Base-by-base conservation (phyloP, 1,140 invertebrate genomes). In the Maconellicoccus hirsutus region DNA sequence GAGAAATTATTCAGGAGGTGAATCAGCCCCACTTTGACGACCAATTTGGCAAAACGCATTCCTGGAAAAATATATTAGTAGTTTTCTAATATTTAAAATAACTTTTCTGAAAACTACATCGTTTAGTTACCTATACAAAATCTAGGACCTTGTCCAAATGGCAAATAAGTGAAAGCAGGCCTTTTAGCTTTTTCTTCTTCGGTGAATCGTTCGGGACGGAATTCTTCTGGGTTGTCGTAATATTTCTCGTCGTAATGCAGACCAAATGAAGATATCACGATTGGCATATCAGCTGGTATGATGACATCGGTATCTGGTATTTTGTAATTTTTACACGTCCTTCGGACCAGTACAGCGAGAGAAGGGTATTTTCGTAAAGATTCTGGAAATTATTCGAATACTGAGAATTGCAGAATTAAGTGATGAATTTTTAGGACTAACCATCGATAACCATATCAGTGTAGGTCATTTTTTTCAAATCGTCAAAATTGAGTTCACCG, bases 121-220 rank as follows among this genome's bases (percentile, higher is more conserved):
- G 29, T 33, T n/a, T n/a, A n/a, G 29, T 33, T 76, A 83, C 83
- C 83, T 71, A 89, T 86, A 76, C 87, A 89, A 72, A 86, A 85
- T 66, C 86, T 79, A 2, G 85, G 84, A 6, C 87, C 88, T 70
- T 84, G 85, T 19, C 86, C 87, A 77, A 90, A 89, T 0, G 87
- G 87, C 72, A 87, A 78, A 74, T 84, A 89, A 0, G 82, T 74
- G 19, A 76, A 83, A 1, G 79, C 75, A 8, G 74, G 71, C 71
- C 79, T 76, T n/a, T 59, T 73, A 1, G 39, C 33, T 70, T 70
- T 74, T 22, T 74, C 72, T 27, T 74, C 74, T 0, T 2, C 4
- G 19, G 42, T 42, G 38, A 75, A 75, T 73, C 87, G 79, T 59
- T 88, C 85, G 0, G 89, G 89, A 78, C 87, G 80, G 74, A 88